A percentile compares a stretch with the other conserved stretches of the same genome.
These are phyloP conservation scores for Netelia fuscicornis DNA, from an alignment of 2,888 invertebrate species.

Conservation along the genomic window DNA sequence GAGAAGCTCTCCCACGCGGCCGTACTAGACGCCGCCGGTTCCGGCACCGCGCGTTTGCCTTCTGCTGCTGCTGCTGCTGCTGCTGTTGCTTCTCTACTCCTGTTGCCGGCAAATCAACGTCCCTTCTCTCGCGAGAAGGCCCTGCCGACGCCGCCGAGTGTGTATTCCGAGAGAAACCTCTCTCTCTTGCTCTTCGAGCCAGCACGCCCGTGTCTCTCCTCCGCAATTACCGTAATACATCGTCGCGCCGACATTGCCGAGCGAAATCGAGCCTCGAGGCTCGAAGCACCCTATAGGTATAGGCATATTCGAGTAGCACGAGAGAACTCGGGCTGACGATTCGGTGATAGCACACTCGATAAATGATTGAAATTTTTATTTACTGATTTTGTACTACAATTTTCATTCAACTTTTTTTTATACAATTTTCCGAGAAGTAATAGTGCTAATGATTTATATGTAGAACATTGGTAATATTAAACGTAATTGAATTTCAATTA, in stretches of 20 bases:
- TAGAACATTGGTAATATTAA: too few species aligned
- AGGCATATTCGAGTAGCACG: conserved; percentile 6
- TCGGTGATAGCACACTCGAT: conserved; percentile 41
- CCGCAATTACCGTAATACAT: conserved; percentile 81
- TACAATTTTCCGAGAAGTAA: neutral
- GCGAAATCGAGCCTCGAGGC: conserved; percentile 68
- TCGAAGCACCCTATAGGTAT: conserved; percentile 52
- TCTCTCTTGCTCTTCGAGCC: conserved; percentile 32
- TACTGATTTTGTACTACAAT: neutral
- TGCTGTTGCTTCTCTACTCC: conserved; percentile 53
- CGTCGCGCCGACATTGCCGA: conserved; percentile 77
- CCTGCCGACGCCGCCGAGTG: conserved; percentile 48
- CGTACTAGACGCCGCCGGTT: conserved; percentile 61
- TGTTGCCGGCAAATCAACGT: conserved; percentile 71
- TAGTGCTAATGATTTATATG: too few species aligned
- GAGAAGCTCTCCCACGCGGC: conserved; percentile 81
- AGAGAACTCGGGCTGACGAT: conserved; percentile 40
- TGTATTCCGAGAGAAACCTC: conserved; percentile 54
- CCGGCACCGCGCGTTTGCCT: conserved; percentile 67
- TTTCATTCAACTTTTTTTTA: neutral
- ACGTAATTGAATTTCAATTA: neutral
- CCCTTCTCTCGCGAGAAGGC: conserved; percentile 63
- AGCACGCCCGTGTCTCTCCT: conserved; percentile 73
- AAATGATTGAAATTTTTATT: conserved; percentile 51
- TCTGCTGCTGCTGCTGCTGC: conserved; percentile 60